A percentile compares a stretch with the other conserved stretches of the same genome.
Conservation (phyloP, 2,888 invertebrate species). For the Gari tellinella region DNA sequence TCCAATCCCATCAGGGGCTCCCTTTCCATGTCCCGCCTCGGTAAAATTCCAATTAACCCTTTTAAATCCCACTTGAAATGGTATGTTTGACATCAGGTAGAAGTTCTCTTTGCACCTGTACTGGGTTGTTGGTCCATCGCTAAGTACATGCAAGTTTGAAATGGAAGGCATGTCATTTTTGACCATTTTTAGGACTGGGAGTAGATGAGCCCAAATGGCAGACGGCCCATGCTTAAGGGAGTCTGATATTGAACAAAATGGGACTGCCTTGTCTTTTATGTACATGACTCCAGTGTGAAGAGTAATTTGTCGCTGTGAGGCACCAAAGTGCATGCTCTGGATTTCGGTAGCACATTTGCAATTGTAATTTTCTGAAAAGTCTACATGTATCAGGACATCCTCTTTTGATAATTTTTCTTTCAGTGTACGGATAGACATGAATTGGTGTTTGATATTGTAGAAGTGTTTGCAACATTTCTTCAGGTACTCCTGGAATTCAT, state of each 20-base stretch:
- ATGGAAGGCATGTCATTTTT: neutral
- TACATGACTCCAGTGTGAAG: slow-evolving; percentile 24
- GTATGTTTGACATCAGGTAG: slow-evolving; percentile 46
- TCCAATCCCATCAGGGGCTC: slow-evolving; percentile 79
- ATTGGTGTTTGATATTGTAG: slow-evolving; percentile 59
- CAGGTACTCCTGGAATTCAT: slow-evolving; percentile 28
- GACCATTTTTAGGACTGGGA: neutral
- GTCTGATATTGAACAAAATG: slow-evolving; percentile 25
- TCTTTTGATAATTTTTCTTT: slow-evolving; percentile 56
- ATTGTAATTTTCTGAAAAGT: slow-evolving; percentile 78
- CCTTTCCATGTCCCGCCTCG: slow-evolving; percentile 81
- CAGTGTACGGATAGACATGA: slow-evolving; percentile 36
- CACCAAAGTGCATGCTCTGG: slow-evolving; percentile 22
- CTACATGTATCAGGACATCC: slow-evolving; percentile 71
- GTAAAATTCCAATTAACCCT: slow-evolving; percentile 78
- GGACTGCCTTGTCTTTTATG: neutral
- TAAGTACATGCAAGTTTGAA: slow-evolving; percentile 61
- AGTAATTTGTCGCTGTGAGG: slow-evolving; percentile 22
- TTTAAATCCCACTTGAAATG: slow-evolving; percentile 62
- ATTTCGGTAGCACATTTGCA: slow-evolving; percentile 26
- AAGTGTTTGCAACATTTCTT: slow-evolving; percentile 38
- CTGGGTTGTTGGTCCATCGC: slow-evolving; percentile 82
- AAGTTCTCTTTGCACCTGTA: slow-evolving; percentile 83
- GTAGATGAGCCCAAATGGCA: slow-evolving; percentile 10
- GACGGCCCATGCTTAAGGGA: neutral